These are phyloP conservation scores for Mechanitis messenoides DNA, from an alignment of 2,888 invertebrate species.

Conservation along the genomic window DNA sequence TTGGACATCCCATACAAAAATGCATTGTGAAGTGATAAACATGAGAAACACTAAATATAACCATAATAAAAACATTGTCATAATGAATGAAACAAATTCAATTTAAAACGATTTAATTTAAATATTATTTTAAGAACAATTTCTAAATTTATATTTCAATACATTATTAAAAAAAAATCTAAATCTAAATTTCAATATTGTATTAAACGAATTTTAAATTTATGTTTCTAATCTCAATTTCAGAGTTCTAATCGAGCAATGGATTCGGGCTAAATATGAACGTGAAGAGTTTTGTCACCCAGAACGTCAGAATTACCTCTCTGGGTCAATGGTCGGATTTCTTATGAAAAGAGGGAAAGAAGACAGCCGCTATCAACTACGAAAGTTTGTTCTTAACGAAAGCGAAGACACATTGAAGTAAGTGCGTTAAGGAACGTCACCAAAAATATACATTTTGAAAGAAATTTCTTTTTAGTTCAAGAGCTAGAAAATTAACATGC, in stretches of 20 bases:
- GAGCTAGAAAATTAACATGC: constrained; percentile 16
- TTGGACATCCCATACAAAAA: constrained; percentile 23
- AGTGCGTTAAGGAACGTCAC: constrained; percentile 36
- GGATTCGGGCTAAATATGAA: constrained; percentile 94
- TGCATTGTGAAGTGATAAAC: constrained; percentile 12
- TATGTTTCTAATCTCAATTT: constrained; percentile 25
- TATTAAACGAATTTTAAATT: too few species aligned
- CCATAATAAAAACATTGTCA: not conserved
- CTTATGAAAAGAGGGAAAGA: constrained; percentile 93
- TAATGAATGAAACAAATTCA: too few species aligned
- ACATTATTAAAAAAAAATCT: too few species aligned
- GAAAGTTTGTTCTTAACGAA: constrained; percentile 89
- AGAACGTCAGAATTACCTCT: constrained; percentile 86
- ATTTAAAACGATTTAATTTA: too few species aligned
- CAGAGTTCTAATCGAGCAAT: constrained; percentile 92
- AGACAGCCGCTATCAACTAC: constrained; percentile 87
- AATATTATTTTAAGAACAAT: too few species aligned
- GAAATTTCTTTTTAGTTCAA: not conserved
- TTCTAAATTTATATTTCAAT: too few species aligned
- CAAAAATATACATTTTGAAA: not conserved
- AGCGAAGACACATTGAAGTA: constrained; percentile 86
- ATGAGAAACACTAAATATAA: constrained; percentile 11
- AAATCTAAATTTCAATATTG: too few species aligned
- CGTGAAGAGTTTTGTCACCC: constrained; percentile 90
- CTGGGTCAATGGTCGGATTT: constrained; percentile 89